Evolutionary conservation across 1,140 invertebrate species (phyloP), one percentile per base, ranked within the genome.

Genomic region (Xylocopa sonorina): DNA sequence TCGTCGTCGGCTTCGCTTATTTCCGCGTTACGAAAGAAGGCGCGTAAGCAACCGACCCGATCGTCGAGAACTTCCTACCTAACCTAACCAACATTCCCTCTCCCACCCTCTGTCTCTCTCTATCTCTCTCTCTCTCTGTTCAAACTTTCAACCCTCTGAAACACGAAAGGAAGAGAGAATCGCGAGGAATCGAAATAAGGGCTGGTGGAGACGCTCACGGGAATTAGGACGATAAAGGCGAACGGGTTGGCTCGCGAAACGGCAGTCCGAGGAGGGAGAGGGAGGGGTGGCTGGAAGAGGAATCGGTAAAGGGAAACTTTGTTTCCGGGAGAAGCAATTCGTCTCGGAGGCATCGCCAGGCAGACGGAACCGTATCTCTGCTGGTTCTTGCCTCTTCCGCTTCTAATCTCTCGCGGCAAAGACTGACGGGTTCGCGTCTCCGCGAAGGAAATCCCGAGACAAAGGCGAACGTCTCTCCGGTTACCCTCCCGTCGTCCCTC

Each of bases 271-370:
- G 29, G 18, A 10, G 6, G 16, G 3, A n/a, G 14, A 3, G 0
- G 0, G 10, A 16, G 53, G 14, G 7, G 12, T 14, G 18, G 14
- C 9, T 27, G 21, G 43, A 21, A 32, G 76, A 62, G 68, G 78
- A 71, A 85, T 84, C 72, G 78, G 72, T 53, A 38, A 48, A 58
- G 29, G 57, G 66, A 53, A 84, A 85, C 78, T 81, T 85, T 84
- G 82, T 81, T 75, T 81, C 74, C 75, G 46, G 69, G 68, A 69
- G 73, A 69, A 67, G 80, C 76, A 73, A 86, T 86, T 78, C 80
- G 72, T 85, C 80, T 86, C 55, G 32, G 46, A 63, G 81, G 66
- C 53, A 67, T 76, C 76, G 74, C 48, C n/a, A 46, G 24, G 27
- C 57, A 78, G 41, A 78, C 57, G 58, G 55, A 57, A 53, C 57